These are phyloP conservation scores for Canis aureus DNA, from an alignment of 2,113 vertebrate genomes.

Conservation along the genomic window DNA sequence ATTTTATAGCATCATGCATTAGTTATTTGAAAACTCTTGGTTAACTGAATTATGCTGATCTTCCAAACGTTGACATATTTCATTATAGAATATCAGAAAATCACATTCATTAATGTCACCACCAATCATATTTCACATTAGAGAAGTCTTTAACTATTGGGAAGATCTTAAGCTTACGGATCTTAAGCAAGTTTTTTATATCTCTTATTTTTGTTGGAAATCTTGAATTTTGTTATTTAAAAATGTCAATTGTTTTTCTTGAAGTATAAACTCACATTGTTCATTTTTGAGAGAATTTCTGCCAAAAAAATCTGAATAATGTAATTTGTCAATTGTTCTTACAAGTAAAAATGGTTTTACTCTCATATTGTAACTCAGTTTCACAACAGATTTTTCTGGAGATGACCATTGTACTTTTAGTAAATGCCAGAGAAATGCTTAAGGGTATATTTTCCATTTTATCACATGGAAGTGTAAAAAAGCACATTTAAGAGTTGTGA, in stretches of 20 bases:
- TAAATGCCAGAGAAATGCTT: not conserved
- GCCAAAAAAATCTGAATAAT: not conserved
- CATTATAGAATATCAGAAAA: not conserved
- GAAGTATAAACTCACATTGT: not conserved
- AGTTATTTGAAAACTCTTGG: not conserved
- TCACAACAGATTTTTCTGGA: not conserved
- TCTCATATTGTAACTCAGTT: not conserved
- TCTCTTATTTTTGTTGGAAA: not conserved
- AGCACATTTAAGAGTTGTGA: not conserved
- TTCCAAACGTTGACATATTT: not conserved
- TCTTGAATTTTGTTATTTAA: not conserved
- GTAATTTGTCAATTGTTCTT: not conserved
- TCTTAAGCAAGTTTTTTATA: not conserved
- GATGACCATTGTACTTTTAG: not conserved
- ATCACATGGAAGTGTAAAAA: not conserved
- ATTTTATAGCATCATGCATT: not conserved
- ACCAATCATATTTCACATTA: not conserved
- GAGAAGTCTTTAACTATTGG: not conserved
- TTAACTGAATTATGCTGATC: not conserved
- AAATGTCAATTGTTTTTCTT: not conserved
- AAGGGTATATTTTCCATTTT: not conserved
- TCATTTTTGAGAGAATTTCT: not conserved
- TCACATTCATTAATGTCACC: not conserved
- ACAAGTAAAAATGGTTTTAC: conserved; percentile 30
- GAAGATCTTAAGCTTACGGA: not conserved